Base-by-base conservation (phyloP, 2,113 vertebrate species). In the Osmerus mordax region DNA sequence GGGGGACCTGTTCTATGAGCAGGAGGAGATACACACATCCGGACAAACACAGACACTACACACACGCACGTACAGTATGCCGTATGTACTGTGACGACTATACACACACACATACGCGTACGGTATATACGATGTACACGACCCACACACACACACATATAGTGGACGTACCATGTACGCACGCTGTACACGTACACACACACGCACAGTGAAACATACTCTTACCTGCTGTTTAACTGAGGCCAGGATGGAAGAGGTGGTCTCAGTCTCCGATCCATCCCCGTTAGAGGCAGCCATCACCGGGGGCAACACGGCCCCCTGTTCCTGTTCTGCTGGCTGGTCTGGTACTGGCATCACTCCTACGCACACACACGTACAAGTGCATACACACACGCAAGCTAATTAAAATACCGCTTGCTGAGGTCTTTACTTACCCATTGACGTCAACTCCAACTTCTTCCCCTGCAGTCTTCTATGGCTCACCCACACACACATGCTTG, bases 201-300 rank as follows among this genome's bases (percentile, higher is more conserved):
- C 55, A 41, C 55, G 41, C 56, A 60, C 54, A 9, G 32, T 51
- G 32, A 23, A 29, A 47, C 69, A 61, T 36, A 25, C 47, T 70
- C 82, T 66, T 96, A 99, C 97, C 95, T 99, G 97, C 86, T 99
- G 96, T 90, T 99, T 99, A 77, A 99, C 97, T 0, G 97, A 99
- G 29, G 97, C 97, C 0, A 99, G 92, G 84, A 99, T 99, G 79
- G 96, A 96, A 7, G 97, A 99, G 60, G 97, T 96, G 58, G 95
- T 96, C 90, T 97, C 97, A 0, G 96, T 92, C 84, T 98, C 97
- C 0, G 96, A 94, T 84, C 95, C 93, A 73, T 98, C 95, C 0
- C 95, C 96, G 4, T 97, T 99, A 83, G 96, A 96, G 67, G 95
- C 88, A 77, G 93, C 93, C 81, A 98, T 86, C 76, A 94, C 94